phyloP scores from a whole-genome alignment of 2,888 invertebrate genomes.

The Folsomia candida region DNA sequence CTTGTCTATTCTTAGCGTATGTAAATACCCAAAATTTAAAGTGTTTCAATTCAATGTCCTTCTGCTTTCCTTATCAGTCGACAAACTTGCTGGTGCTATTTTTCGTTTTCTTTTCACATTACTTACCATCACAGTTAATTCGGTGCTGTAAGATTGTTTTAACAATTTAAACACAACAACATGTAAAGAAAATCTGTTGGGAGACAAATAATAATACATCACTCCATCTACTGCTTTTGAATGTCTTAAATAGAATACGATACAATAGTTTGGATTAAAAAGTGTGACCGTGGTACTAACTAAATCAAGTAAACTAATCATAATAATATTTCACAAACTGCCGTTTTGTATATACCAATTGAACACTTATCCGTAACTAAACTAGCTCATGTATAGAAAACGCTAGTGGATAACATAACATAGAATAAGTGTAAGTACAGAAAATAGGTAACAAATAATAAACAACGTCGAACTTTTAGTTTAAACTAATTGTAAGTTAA shows the following conservation, averaged over 20 bases:
- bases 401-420: too few relatives aligned
- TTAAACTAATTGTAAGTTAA: background rate
- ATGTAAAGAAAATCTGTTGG: background rate
- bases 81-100: too few relatives aligned
- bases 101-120: too few relatives aligned
- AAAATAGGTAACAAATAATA: too few relatives aligned
- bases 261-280: background rate
- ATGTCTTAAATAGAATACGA: background rate
- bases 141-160: background rate
- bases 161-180: background rate
- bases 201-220: background rate
- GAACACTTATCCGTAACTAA: constrained; percentile 25
- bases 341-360: constrained; percentile 30
- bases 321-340: constrained; percentile 13
- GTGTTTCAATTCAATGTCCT: too few relatives aligned
- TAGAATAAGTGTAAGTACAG: too few relatives aligned
- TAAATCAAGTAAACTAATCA: background rate
- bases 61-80: too few relatives aligned
- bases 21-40: too few relatives aligned
- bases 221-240: background rate
- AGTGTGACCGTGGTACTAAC: background rate
- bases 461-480: background rate
- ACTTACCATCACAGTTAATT: background rate
- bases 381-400: background rate
- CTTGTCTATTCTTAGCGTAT: too few relatives aligned